Evolutionary conservation across 2,113 vertebrate species (phyloP).

Genomic region (Enhydra lutris): DNA sequence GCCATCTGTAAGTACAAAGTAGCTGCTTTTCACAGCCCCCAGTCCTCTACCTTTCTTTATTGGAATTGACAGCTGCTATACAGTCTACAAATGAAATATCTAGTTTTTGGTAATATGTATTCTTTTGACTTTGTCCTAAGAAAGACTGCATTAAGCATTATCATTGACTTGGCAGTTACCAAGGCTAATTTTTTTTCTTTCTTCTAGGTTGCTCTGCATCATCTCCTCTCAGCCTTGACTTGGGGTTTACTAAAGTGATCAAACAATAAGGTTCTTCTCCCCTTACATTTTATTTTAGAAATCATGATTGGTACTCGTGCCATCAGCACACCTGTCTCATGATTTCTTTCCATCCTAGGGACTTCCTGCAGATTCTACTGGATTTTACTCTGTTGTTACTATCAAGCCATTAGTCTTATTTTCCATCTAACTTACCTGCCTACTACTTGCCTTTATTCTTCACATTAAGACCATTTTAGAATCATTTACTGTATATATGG

Average conservation of each 20-base stretch:
- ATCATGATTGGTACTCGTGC: neutral
- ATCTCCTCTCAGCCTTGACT: neutral
- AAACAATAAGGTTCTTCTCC: neutral
- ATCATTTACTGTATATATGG: neutral
- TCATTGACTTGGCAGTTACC: neutral
- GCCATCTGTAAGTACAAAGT: slow-evolving; percentile 49
- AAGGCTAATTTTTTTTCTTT: neutral
- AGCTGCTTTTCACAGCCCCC: neutral
- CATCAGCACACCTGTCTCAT: neutral
- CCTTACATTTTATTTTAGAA: neutral
- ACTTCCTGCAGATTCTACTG: neutral
- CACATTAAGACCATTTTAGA: neutral
- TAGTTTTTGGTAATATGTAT: neutral
- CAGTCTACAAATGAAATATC: neutral
- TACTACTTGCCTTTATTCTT: neutral
- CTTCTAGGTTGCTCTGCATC: neutral
- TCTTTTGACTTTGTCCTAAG: neutral
- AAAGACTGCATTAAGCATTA: neutral
- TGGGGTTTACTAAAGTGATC: neutral
- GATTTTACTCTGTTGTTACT: neutral
- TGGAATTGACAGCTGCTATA: slow-evolving; percentile 20
- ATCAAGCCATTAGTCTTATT: neutral
- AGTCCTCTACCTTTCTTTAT: neutral
- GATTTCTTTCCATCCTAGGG: neutral
- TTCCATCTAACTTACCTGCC: neutral